A percentile compares a stretch with the other conserved stretches of the same genome.
Evolutionary conservation across 2,113 vertebrate genomes (phyloP).

Genomic region (Tricholaema leucomelas): DNA sequence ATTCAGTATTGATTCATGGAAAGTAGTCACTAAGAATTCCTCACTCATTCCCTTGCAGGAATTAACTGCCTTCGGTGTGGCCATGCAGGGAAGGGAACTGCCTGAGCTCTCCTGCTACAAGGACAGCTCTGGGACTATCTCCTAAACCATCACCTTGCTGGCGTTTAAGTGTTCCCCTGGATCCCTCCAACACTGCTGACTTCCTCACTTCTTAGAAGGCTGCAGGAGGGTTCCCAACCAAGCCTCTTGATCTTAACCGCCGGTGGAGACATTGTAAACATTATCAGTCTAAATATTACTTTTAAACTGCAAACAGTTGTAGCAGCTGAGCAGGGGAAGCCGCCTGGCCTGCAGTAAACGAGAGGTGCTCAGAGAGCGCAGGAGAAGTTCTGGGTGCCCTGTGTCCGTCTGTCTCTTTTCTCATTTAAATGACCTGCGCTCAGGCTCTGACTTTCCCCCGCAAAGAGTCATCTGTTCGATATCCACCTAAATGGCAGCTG

Average conservation of each 20-base stretch:
- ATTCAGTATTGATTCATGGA: not conserved
- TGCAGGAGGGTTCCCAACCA: not conserved
- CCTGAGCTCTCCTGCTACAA: not conserved
- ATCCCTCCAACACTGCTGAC: not conserved
- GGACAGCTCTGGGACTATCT: accelerated
- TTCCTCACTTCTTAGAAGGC: not conserved
- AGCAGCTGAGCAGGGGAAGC: not conserved
- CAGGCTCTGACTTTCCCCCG: not conserved
- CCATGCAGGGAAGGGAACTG: not conserved
- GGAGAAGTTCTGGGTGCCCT: not conserved
- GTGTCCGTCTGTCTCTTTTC: not conserved
- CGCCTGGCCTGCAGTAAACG: not conserved
- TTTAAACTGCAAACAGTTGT: not conserved
- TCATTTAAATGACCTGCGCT: not conserved
- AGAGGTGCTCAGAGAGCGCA: not conserved
- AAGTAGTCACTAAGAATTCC: not conserved
- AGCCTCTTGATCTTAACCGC: not conserved
- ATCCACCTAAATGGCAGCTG: not conserved
- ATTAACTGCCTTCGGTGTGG: not conserved
- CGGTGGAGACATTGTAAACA: not conserved
- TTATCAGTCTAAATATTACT: not conserved
- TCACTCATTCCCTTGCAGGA: not conserved
- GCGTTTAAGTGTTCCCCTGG: not conserved
- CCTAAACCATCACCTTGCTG: not conserved
- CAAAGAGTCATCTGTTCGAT: not conserved